Conservation (phyloP, 2,888 invertebrate species). For the Acanthosepion lycidas region DNA sequence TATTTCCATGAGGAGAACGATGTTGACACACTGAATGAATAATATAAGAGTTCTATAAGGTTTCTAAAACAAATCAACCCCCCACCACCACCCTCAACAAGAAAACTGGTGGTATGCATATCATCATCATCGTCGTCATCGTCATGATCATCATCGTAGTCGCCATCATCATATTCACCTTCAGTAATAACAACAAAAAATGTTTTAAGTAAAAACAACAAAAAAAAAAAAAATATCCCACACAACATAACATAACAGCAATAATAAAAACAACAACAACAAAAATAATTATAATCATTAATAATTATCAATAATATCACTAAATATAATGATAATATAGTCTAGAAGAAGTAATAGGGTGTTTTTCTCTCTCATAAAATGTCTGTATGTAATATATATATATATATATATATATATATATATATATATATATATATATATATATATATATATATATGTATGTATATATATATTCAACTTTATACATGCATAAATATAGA, state of each 20-base stretch:
- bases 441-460: slow-evolving; percentile 34
- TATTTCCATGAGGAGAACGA: neutral
- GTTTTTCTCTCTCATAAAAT: neutral
- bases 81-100: no score
- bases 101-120: neutral
- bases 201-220: neutral
- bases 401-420: slow-evolving; percentile 21
- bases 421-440: slow-evolving; percentile 36
- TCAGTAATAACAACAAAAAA: neutral
- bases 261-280: slow-evolving; percentile 33
- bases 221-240: neutral
- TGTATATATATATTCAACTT: neutral
- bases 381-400: neutral
- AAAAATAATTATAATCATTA: neutral
- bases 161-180: neutral
- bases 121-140: slow-evolving; percentile 8
- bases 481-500: slow-evolving; percentile 17
- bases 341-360: neutral
- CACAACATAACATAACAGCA: neutral
- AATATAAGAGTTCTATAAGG: no score
- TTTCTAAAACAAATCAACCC: no score
- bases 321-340: neutral
- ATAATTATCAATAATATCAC: slow-evolving; percentile 33
- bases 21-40: no score
- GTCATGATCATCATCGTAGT: neutral